Base-by-base conservation (phyloP, 2,113 vertebrate genomes). In the Mungos mungo region DNA sequence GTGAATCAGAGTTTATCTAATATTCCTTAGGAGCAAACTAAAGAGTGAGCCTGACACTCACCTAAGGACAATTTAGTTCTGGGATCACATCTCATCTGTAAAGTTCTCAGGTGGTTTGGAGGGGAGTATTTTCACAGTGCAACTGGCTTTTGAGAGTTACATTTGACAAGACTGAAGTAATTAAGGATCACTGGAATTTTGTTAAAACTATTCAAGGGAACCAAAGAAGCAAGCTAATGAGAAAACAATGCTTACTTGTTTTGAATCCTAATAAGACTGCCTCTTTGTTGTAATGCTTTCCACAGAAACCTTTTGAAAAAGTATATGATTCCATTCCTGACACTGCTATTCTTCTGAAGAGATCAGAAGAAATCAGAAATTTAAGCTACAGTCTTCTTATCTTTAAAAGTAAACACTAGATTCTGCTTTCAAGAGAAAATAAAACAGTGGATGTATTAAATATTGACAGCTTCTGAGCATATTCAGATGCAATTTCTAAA, bases 131-230 rank as follows among this genome's bases (percentile, higher is more conserved):
- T 11, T 57, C 74, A 93, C 5, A 90, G 65, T 52, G 60, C 18
- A 45, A 60, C 72, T 80, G 41, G 11, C 15, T 94, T 84, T 87
- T 82, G 92, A 95, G 65, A 84, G 41, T 52, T 65, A 90, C 33
- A 45, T 57, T 66, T 60, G 69, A 72, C 71, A 88, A 71, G 88
- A 77, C 41, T 88, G 35, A 95, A 97, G 84, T 84, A 88, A 88
- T 9, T 83, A 60, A 95, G 63, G 21, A 63, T 79, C 76, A 95
- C 45, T 72, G 74, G n/a, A 16, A 71, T 95, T 94, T 93, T 97
- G 27, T 93, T 93, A 93, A 66, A 66, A 66, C 85, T 96, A 92
- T 66, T 16, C 10, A 89, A 83, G 21, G 15, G 25, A 93, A 57
- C 66, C 19, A 65, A n/a, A 87, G 60, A 77, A 94, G 29, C 13